A percentile compares a stretch with the other conserved stretches of the same genome.
Evolutionary conservation across 1,140 invertebrate species (phyloP).

Genomic region (Scaptomyza hsui): DNA sequence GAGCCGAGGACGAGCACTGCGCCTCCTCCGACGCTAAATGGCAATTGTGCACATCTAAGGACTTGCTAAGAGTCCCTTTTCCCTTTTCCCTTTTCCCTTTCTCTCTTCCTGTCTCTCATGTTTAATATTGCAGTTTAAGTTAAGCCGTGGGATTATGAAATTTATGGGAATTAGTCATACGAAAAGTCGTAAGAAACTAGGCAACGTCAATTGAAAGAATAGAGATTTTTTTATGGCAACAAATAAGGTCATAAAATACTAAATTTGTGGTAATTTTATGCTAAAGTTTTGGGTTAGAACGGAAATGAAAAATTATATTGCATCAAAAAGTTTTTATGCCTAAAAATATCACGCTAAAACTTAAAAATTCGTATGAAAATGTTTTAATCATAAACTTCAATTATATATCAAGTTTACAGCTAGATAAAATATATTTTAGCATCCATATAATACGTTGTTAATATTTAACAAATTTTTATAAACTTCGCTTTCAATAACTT

Average conservation of each 20-base stretch:
- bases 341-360: too few species aligned
- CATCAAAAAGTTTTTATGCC: too few species aligned
- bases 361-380: too few species aligned
- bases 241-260: not conserved
- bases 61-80: not conserved
- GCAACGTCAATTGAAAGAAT: not conserved
- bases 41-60: constrained; percentile 11
- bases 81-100: not conserved
- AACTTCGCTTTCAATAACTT: too few species aligned
- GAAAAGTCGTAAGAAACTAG: not conserved
- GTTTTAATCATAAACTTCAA: too few species aligned
- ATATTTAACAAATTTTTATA: too few species aligned
- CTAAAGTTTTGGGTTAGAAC: too few species aligned
- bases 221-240: not conserved
- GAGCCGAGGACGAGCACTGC: constrained; percentile 12
- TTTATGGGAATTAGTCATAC: constrained; percentile 1
- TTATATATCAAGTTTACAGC: too few species aligned
- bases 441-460: too few species aligned
- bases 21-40: constrained; percentile 12
- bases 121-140: not conserved
- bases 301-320: too few species aligned
- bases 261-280: too few species aligned
- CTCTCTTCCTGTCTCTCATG: not conserved
- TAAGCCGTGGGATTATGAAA: not conserved
- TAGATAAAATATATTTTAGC: too few species aligned